These are phyloP conservation scores for Cheilosia soror DNA, from an alignment of 2,888 invertebrate genomes.

Conservation along the genomic window DNA sequence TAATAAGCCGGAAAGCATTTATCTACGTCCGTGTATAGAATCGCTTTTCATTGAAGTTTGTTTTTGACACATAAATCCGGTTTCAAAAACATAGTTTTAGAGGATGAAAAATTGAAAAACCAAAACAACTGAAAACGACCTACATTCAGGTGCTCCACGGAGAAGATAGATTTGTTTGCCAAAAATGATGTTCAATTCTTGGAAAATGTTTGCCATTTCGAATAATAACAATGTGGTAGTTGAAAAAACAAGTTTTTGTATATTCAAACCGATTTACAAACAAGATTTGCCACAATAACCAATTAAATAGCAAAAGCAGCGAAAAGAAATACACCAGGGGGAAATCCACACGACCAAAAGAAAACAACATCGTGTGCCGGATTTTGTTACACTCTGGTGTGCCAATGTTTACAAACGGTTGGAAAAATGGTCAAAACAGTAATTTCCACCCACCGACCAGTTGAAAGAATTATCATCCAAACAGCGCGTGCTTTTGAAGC, in stretches of 20 bases:
- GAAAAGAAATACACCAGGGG: background rate
- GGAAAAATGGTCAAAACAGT: constrained; percentile 13
- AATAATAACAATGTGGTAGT: background rate
- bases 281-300: background rate
- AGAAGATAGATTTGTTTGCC: background rate
- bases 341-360: constrained; percentile 17
- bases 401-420: background rate
- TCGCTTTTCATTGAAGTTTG: background rate
- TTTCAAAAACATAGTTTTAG: background rate
- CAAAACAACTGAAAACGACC: too few species aligned
- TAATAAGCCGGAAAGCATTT: constrained; percentile 28
- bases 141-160: too few species aligned
- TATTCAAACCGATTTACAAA: background rate
- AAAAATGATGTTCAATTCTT: background rate
- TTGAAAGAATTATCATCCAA: constrained; percentile 10
- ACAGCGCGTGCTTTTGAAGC: constrained; percentile 18
- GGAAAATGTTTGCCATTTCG: constrained; percentile 13
- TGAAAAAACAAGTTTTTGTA: background rate
- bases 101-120: too few species aligned
- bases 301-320: background rate
- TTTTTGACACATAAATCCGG: background rate
- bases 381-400: background rate
- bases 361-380: constrained; percentile 5
- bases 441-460: background rate
- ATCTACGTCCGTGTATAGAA: constrained; percentile 1